Evolutionary conservation across 2,797 vertebrate species (phyloP).

Genomic region (Chrysocyon brachyurus): DNA sequence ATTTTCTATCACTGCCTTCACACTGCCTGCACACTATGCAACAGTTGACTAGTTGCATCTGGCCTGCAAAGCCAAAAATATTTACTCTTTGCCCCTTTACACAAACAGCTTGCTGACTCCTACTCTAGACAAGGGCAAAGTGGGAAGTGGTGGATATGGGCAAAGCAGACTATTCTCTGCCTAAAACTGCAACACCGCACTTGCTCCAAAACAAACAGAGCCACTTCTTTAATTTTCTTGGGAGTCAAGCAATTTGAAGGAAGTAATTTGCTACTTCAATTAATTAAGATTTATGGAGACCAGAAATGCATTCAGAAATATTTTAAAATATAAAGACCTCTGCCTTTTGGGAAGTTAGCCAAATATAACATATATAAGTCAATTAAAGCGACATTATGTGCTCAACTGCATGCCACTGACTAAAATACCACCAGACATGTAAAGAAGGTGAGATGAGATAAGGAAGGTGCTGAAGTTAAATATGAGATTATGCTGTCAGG

Average conservation of each 20-base stretch:
- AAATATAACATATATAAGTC: constrained; percentile 47
- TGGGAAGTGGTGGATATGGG: no score
- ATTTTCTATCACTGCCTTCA: not conserved
- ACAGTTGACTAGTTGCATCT: not conserved
- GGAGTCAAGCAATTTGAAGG: constrained; percentile 40
- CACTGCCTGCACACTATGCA: not conserved
- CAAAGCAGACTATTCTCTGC: not conserved
- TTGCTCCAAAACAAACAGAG: constrained; percentile 15
- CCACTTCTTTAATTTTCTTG: constrained; percentile 25
- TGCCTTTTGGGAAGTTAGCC: constrained; percentile 41
- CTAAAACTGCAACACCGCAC: not conserved
- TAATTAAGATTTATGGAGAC: constrained; percentile 50
- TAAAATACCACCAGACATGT: constrained; percentile 10
- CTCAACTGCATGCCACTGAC: not conserved
- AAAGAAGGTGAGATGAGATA: not conserved
- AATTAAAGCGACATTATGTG: constrained; percentile 44
- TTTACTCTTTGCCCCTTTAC: not conserved
- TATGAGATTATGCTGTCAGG: not conserved
- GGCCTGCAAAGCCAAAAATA: not conserved
- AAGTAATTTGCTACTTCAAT: constrained; percentile 46
- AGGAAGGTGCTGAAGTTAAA: not conserved
- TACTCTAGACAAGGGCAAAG: not conserved
- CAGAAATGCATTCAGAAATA: constrained; percentile 64
- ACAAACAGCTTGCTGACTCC: not conserved
- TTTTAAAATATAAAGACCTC: constrained; percentile 55